A percentile compares a stretch with the other conserved stretches of the same genome.
phyloP scores from a whole-genome alignment of 2,113 vertebrate genomes.

The Hemiprocne comata region DNA sequence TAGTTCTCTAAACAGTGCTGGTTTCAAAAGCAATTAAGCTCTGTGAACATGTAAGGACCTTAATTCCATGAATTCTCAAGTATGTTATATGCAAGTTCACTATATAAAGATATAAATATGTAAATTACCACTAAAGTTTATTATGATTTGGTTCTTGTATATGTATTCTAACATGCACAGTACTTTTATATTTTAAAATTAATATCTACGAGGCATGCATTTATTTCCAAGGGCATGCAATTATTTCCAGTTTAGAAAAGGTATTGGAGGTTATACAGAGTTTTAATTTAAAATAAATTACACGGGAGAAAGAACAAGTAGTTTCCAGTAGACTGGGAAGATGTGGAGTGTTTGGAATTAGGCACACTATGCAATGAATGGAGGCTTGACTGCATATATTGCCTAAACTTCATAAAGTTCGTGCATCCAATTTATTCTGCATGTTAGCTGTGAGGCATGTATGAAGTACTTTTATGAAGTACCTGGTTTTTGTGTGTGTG shows the following conservation, averaged over 20 bases:
- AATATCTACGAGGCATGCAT: neutral
- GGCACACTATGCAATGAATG: neutral
- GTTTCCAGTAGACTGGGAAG: neutral
- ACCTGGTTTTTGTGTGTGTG: neutral
- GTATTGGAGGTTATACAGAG: neutral
- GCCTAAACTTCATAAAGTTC: neutral
- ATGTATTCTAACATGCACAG: neutral
- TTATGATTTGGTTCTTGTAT: neutral
- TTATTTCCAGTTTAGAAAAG: neutral
- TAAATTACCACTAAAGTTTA: neutral
- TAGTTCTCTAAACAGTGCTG: neutral
- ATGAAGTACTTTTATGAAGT: neutral
- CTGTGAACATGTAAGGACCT: neutral
- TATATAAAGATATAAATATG: neutral
- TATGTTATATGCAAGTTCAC: neutral
- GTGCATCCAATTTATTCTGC: neutral
- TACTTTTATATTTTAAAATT: neutral
- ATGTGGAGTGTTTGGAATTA: neutral
- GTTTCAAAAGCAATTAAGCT: conserved; percentile 28
- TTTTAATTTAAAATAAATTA: neutral
- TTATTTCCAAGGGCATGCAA: neutral
- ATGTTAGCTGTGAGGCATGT: neutral
- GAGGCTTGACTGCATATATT: neutral
- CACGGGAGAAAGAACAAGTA: neutral
- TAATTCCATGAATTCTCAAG: neutral